Conservation (phyloP, 2,797 vertebrate species). For the Crenichthys baileyi region DNA sequence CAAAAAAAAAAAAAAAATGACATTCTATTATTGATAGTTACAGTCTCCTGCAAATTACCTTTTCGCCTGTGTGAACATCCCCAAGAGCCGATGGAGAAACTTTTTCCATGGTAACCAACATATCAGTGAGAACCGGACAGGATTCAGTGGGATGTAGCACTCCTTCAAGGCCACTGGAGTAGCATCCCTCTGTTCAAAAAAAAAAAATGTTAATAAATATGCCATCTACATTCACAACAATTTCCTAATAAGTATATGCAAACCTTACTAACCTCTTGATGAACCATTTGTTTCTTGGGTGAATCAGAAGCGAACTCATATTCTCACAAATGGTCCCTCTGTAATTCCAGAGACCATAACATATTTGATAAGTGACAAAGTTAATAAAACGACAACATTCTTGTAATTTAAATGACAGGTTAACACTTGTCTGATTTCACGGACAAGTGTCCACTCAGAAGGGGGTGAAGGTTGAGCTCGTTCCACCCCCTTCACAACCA, state of each 20-base stretch:
- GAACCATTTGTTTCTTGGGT: not conserved
- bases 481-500: not conserved
- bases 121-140: not conserved
- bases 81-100: not conserved
- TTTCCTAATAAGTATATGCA: not conserved
- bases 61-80: not conserved
- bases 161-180: not conserved
- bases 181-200: not conserved
- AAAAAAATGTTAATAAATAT: not conserved
- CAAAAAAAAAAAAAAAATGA: not conserved
- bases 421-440: not conserved
- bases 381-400: not conserved
- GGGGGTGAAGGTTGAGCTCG: not conserved
- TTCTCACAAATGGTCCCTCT: not conserved
- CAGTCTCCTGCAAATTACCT: not conserved
- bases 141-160: not conserved
- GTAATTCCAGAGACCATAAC: fast-evolving
- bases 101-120: not conserved
- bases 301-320: fast-evolving
- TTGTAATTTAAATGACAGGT: not conserved
- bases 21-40: not conserved
- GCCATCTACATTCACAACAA: not conserved
- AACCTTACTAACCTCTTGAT: fast-evolving
- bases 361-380: not conserved
- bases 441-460: not conserved